These are phyloP conservation scores for Odontesthes bonariensis DNA, from an alignment of 2,113 vertebrate genomes.

Conservation along the genomic window DNA sequence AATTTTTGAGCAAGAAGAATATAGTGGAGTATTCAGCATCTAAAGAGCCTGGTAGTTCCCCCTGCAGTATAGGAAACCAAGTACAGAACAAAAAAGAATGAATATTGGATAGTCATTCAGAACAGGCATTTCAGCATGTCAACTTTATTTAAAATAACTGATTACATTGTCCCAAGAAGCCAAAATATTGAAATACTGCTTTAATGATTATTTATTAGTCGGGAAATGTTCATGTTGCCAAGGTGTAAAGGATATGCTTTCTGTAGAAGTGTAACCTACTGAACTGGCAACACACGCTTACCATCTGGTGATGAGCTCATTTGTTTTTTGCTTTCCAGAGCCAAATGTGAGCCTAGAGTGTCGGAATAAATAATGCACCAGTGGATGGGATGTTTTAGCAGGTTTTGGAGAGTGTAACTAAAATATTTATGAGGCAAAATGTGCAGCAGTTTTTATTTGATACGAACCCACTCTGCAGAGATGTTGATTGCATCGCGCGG, in stretches of 20 bases:
- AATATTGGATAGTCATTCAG: no score
- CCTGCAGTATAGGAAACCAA: no score
- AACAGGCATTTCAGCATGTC: not conserved
- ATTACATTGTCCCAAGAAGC: no score
- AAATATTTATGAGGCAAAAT: constrained; percentile 55
- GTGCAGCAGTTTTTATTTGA: not conserved
- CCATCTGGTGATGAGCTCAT: constrained; percentile 35
- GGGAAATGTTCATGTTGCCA: not conserved
- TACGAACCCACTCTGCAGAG: not conserved
- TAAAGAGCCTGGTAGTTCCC: not conserved
- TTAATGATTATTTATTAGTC: not conserved
- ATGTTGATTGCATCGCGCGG: not conserved
- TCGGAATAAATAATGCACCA: constrained; percentile 42
- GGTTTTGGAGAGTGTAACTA: constrained; percentile 31
- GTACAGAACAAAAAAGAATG: no score
- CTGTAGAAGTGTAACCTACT: constrained; percentile 16
- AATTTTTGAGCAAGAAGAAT: no score
- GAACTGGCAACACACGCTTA: constrained; percentile 10
- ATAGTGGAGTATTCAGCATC: no score
- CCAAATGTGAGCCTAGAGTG: constrained; percentile 6
- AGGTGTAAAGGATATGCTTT: not conserved
- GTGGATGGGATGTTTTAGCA: constrained; percentile 19
- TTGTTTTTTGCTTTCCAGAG: constrained; percentile 28
- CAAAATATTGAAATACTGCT: not conserved
- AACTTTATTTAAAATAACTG: no score